phyloP scores from a whole-genome alignment of 2,113 vertebrate genomes.

The Rhynchopsitta pachyrhyncha region DNA sequence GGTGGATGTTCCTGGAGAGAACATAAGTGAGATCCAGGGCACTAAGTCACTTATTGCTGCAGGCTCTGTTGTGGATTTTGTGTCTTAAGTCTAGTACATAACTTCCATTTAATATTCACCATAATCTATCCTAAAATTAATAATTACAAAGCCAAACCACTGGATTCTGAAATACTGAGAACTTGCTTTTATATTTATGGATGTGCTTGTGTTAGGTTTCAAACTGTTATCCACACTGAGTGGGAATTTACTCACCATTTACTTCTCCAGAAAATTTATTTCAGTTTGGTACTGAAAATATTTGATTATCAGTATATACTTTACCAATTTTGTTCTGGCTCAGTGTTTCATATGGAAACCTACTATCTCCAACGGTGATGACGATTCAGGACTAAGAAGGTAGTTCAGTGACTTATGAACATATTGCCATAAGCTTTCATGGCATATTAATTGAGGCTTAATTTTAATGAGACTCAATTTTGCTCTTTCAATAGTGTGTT shows the following conservation, averaged over 20 bases:
- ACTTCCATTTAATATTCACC: not conserved
- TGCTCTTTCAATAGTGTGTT: not conserved
- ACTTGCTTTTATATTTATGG: not conserved
- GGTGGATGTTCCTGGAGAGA: not conserved
- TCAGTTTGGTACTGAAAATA: not conserved
- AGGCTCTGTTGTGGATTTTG: not conserved
- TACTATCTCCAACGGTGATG: fast-evolving
- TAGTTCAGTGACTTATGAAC: not conserved
- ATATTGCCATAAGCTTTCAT: not conserved
- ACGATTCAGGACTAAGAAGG: not conserved
- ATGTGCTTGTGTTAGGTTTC: not conserved
- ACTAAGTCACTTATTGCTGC: not conserved
- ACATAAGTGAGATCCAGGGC: not conserved
- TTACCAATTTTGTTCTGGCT: not conserved
- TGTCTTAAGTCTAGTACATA: not conserved
- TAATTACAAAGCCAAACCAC: not conserved
- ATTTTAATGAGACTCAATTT: not conserved
- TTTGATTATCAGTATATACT: not conserved
- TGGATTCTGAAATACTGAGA: not conserved
- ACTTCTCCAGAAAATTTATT: not conserved
- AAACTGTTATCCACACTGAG: not conserved
- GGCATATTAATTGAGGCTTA: not conserved
- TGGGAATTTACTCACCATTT: not conserved
- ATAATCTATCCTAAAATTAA: not conserved
- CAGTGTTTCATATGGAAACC: not conserved